Evolutionary conservation across 2,113 vertebrate genomes (phyloP).

Genomic region (Ailuropoda melanoleuca): DNA sequence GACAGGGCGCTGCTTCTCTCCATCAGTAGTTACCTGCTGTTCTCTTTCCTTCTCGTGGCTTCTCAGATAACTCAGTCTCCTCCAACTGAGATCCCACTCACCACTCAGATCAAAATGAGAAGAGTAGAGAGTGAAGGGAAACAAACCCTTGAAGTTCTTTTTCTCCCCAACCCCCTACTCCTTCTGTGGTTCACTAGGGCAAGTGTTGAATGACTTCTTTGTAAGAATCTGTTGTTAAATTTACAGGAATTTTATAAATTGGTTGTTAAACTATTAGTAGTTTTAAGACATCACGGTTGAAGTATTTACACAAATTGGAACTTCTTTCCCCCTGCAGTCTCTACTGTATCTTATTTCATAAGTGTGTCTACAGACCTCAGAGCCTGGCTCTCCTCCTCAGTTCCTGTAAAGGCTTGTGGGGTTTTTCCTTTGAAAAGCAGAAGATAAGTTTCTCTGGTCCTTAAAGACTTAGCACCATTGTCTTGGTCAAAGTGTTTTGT

Average conservation of each 20-base stretch:
- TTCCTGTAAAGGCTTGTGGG: not conserved
- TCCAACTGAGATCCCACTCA: not conserved
- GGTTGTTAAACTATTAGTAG: not conserved
- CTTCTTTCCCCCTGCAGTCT: not conserved
- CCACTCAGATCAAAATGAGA: not conserved
- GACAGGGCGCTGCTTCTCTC: not conserved
- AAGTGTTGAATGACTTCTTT: not conserved
- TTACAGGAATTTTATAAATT: not conserved
- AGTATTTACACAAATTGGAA: not conserved
- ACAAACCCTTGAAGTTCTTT: not conserved
- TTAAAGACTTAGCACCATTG: not conserved
- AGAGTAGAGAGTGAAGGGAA: not conserved
- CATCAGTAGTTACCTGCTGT: not conserved
- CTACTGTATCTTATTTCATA: not conserved
- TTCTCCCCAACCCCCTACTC: not conserved
- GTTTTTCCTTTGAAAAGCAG: not conserved
- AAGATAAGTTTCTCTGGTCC: not conserved
- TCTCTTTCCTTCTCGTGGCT: not conserved
- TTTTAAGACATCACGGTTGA: not conserved
- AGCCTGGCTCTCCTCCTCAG: not conserved
- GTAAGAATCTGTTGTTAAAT: not conserved
- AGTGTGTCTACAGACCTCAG: not conserved
- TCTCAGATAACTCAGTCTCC: not conserved
- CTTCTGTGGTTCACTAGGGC: no score
- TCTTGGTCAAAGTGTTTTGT: not conserved